Conservation (phyloP, 1,140 invertebrate species). For the Drosophila grimshawi region DNA sequence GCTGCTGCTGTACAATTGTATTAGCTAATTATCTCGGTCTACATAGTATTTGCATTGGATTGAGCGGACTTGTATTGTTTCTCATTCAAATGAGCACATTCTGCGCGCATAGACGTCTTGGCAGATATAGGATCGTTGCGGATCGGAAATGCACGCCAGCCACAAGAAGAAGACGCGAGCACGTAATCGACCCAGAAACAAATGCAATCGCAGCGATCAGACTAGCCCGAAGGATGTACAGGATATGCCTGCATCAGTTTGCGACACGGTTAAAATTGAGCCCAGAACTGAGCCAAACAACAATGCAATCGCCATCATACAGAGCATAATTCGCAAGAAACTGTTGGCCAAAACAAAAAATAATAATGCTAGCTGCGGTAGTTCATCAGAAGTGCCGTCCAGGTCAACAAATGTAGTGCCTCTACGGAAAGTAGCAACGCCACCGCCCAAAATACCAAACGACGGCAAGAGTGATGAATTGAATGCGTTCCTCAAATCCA, state of each 20-base stretch:
- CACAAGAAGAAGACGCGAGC: slow-evolving; percentile 71
- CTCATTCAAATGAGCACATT: slow-evolving; percentile 56
- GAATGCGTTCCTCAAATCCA: slow-evolving; percentile 48
- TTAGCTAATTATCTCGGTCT: slow-evolving; percentile 52
- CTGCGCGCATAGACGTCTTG: slow-evolving; percentile 16
- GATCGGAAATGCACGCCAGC: slow-evolving; percentile 20
- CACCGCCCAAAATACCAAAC: neutral
- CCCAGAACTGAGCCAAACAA: slow-evolving; percentile 7
- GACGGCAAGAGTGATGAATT: slow-evolving; percentile 37
- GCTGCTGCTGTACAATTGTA: slow-evolving; percentile 51
- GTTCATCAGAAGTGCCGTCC: neutral
- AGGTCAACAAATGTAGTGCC: neutral
- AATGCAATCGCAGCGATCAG: slow-evolving; percentile 58
- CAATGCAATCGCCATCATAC: slow-evolving; percentile 49
- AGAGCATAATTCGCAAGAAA: slow-evolving; percentile 63
- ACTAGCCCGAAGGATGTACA: neutral
- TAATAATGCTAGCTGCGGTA: neutral
- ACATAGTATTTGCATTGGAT: slow-evolving; percentile 12
- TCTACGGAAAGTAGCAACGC: neutral
- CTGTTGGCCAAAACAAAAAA: slow-evolving; percentile 49
- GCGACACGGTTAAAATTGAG: neutral
- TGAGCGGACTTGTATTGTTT: slow-evolving; percentile 48
- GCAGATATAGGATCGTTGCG: neutral
- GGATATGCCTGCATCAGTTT: neutral
- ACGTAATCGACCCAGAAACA: slow-evolving; percentile 75